Evolutionary conservation across 2,888 invertebrate genomes (phyloP), one percentile per base, ranked within the genome.

Genomic region (Chalcis sispes): DNA sequence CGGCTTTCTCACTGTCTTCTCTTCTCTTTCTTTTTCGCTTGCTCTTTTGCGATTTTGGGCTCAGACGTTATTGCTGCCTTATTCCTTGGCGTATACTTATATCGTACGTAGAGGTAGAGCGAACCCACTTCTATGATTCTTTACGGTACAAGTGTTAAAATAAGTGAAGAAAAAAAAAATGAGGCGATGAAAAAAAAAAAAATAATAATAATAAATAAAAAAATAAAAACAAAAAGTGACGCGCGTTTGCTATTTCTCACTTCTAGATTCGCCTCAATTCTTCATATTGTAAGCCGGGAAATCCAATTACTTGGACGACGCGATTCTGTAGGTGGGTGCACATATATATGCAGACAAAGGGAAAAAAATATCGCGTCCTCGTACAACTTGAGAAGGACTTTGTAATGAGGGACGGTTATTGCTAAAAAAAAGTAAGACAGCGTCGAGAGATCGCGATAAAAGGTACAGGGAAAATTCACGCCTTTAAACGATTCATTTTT

Each of bases 211-310:
- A n/a, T n/a, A n/a, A n/a, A n/a, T 29, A 29, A n/a, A n/a, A n/a
- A n/a, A n/a, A n/a, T n/a, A n/a, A n/a, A n/a, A n/a, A n/a, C n/a
- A n/a, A n/a, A n/a, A n/a, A n/a, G n/a, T n/a, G n/a, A n/a, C n/a
- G n/a, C n/a, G n/a, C n/a, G n/a, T n/a, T n/a, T n/a, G n/a, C 50
- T 1, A n/a, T 32, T 7, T 61, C 18, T 15, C 40, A 18, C 32
- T 52, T 15, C n/a, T 36, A 23, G 23, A 40, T 46, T 15, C 23
- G 10, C 18, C 27, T 23, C 27, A 29, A 56, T 67, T 52, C 52
- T 65, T 65, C 65, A 65, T 36, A 65, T 52, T 67, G 56, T 67
- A 56, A 56, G 54, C 42, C 56, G 56, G 25, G 56, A 67, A 67
- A 67, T 42, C 66, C 66, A 67, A 67, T 67, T 67, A 67, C 42